These are phyloP conservation scores for Apogon hyalosoma DNA, from an alignment of 2,797 vertebrate genomes.

Conservation along the genomic window DNA sequence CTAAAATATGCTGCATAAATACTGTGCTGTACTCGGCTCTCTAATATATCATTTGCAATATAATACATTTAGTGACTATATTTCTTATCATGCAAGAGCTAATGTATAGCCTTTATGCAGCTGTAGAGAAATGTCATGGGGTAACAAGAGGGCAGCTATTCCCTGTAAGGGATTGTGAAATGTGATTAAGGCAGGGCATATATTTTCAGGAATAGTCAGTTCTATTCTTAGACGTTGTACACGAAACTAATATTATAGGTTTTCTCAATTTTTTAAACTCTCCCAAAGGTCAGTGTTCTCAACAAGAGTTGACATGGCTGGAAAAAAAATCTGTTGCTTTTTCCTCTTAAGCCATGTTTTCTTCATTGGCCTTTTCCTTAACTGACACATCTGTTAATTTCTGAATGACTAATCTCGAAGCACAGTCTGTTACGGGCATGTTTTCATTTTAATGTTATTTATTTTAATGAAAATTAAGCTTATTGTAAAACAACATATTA, in stretches of 20 bases:
- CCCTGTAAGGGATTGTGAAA: slow-evolving; percentile 17
- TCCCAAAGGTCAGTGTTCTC: slow-evolving; percentile 10
- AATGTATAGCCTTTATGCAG: background rate
- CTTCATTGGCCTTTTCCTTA: slow-evolving; percentile 19
- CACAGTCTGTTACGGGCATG: background rate
- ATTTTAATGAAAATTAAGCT: slow-evolving; percentile 7
- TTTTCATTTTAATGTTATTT: slow-evolving; percentile 31
- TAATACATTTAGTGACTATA: no score
- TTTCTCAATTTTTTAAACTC: background rate
- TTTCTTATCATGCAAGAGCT: background rate
- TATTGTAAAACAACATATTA: slow-evolving; percentile 30
- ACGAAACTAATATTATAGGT: background rate
- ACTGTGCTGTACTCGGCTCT: background rate
- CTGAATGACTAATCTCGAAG: slow-evolving; percentile 13
- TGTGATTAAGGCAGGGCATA: background rate
- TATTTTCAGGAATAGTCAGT: slow-evolving; percentile 1
- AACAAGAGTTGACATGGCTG: background rate
- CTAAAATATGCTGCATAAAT: no score
- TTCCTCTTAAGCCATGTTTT: slow-evolving; percentile 11
- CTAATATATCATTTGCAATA: no score
- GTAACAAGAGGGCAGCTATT: slow-evolving; percentile 23
- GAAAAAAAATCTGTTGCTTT: background rate
- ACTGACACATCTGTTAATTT: slow-evolving; percentile 18
- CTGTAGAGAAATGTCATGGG: background rate
- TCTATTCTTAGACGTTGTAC: slow-evolving; percentile 5